Evolutionary conservation across 2,797 vertebrate genomes (phyloP), one percentile per base, ranked within the genome.

Genomic region (Propithecus perrieri): DNA sequence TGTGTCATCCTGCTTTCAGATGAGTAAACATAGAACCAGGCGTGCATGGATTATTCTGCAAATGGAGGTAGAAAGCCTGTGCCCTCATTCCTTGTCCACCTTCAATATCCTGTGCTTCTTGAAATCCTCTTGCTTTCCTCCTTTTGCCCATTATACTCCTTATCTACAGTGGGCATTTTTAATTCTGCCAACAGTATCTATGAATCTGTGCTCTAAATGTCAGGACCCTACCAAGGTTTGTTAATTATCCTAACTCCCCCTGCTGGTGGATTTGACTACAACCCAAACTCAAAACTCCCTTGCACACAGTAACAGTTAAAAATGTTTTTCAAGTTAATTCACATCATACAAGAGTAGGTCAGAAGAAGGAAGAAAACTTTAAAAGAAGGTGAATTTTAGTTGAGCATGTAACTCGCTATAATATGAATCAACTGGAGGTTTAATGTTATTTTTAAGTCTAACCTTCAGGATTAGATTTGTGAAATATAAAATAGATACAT

Each of bases 181-280:
- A 94, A 43, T 78, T 86, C 76, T 86, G 75, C 59, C 88, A 65
- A 26, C n/a, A 43, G 53, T 9, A 46, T 53, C 83, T 79, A 18
- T 43, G 79, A 96, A 72, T 80, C 79, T 80, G 26, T 18, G 83
- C 59, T 55, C 43, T 24, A 33, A 76, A 72, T 24, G 75, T 84
- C 84, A 85, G 72, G 78, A 50, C 92, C 95, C 96, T 92, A 80
- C 24, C 33, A 97, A 97, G 87, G 74, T 95, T 98, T 98, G 75
- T 75, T 98, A 79, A 80, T 97, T 98, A 95, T 95, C 97, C 97
- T 96, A 84, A 97, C 98, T 98, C 98, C 98, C 98, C 97, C 98
- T 99, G 98, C 98, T 98, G 98, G 98, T 65, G 85, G 96, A 69
- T 80, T 97, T 96, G 84, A 95, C 95, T 83, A 76, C 88, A 97